Conservation (phyloP, 92 coral and sea anemone genomes). For the Heteractis magnifica region DNA sequence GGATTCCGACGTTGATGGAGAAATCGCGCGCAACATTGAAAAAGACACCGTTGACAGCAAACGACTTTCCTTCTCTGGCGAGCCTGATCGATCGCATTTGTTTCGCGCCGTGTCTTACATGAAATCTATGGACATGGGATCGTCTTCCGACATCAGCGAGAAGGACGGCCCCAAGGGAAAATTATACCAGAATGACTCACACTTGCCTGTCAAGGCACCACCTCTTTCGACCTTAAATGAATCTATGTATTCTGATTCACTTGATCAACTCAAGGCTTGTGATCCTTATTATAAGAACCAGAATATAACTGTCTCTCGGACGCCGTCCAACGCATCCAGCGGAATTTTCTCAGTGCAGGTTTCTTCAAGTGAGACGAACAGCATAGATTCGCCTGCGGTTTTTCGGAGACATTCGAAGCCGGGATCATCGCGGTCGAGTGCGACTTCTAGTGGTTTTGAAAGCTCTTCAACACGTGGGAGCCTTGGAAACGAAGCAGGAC, state of each 20-base stretch:
- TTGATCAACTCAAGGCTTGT: constrained; percentile 76
- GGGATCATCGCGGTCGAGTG: constrained; percentile 63
- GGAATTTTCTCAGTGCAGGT: constrained; percentile 76
- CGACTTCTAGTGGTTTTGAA: constrained; percentile 55
- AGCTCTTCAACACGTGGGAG: constrained; percentile 57
- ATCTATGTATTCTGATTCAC: constrained; percentile 49
- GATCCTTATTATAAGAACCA: constrained; percentile 70
- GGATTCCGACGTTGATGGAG: constrained; percentile 81
- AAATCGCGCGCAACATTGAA: constrained; percentile 64
- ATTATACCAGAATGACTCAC: constrained; percentile 18
- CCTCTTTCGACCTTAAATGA: constrained; percentile 39
- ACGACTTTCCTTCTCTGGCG: constrained; percentile 44
- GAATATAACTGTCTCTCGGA: constrained; percentile 49
- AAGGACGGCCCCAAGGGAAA: constrained; percentile 29
- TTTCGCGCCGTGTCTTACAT: constrained; percentile 65
- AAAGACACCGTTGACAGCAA: constrained; percentile 27
- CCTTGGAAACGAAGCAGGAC: constrained; percentile 40
- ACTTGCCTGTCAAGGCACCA: constrained; percentile 16
- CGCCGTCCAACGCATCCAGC: constrained; percentile 86
- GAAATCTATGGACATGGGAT: constrained; percentile 66
- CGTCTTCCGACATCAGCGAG: constrained; percentile 67
- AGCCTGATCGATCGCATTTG: constrained; percentile 40
- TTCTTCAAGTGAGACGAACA: constrained; percentile 85
- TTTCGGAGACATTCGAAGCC: constrained; percentile 41
- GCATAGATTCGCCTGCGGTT: constrained; percentile 68